Evolutionary conservation across 2,113 vertebrate species (phyloP).

Genomic region (Lampris megalopsis): DNA sequence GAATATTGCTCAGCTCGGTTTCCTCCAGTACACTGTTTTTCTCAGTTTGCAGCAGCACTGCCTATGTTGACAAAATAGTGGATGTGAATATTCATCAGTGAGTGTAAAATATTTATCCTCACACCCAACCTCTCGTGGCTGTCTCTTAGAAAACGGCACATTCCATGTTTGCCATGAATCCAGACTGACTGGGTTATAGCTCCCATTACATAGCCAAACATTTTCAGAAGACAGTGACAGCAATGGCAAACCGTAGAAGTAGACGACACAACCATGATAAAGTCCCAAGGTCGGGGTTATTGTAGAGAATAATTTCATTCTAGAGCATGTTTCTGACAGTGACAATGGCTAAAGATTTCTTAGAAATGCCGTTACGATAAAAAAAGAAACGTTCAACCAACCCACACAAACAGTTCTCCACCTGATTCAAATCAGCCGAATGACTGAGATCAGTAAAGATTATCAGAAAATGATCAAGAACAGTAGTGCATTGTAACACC

Average conservation of each 20-base stretch:
- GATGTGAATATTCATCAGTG: conserved; percentile 18
- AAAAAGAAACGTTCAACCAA: too few relatives aligned
- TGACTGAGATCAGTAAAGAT: background rate
- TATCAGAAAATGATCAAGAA: background rate
- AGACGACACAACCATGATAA: conserved; percentile 10
- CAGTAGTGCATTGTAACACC: conserved; percentile 21
- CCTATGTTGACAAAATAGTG: conserved; percentile 6
- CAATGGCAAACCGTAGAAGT: too few relatives aligned
- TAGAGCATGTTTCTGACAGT: too few relatives aligned
- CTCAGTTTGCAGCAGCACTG: conserved; percentile 10
- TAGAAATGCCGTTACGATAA: too few relatives aligned
- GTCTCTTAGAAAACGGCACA: background rate
- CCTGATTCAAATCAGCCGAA: background rate
- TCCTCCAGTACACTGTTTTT: conserved; percentile 13
- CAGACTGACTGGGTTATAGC: too few relatives aligned
- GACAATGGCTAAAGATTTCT: too few relatives aligned
- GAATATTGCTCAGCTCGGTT: background rate
- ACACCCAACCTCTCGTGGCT: conserved; percentile 42
- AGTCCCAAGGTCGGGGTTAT: conserved; percentile 10
- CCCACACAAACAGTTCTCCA: background rate
- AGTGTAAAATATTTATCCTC: background rate
- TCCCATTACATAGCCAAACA: too few relatives aligned
- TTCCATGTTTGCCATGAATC: too few relatives aligned
- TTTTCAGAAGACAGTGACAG: too few relatives aligned
- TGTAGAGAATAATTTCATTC: background rate